phyloP scores from a whole-genome alignment of 2,888 invertebrate species.

The Microdon myrmicae region DNA sequence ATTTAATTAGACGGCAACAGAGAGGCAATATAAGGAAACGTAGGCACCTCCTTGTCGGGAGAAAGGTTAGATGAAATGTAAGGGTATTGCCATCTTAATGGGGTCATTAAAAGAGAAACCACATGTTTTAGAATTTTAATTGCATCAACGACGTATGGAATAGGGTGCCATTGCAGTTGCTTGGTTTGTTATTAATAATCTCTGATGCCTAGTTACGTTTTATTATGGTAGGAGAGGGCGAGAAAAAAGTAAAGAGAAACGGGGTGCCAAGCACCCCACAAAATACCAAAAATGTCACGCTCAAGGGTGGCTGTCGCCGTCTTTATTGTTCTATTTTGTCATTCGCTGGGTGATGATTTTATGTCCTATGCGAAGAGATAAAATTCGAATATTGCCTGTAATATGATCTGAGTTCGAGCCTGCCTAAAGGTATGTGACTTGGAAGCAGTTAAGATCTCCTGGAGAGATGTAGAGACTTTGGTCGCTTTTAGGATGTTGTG shows the following conservation, averaged over 20 bases:
- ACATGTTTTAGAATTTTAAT: constrained; percentile 32
- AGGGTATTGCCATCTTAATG: constrained; percentile 30
- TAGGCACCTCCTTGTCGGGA: background rate
- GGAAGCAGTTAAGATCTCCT: constrained; percentile 2
- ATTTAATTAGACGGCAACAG: constrained; percentile 23
- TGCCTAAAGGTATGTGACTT: constrained; percentile 12
- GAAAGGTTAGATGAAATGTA: constrained; percentile 20
- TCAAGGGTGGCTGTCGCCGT: constrained; percentile 44
- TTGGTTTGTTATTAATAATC: constrained; percentile 43
- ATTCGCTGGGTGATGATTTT: constrained; percentile 49
- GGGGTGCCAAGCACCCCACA: no score
- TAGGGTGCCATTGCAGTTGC: constrained; percentile 3
- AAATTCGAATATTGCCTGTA: constrained; percentile 33
- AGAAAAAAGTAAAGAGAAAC: no score
- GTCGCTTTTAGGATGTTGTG: no score
- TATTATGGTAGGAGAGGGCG: constrained; percentile 15
- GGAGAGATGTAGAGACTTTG: no score
- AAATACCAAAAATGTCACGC: no score
- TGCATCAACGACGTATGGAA: constrained; percentile 16
- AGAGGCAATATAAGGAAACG: background rate
- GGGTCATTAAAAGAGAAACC: constrained; percentile 41
- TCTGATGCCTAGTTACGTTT: constrained; percentile 6
- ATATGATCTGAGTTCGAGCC: background rate
- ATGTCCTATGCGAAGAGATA: constrained; percentile 24
- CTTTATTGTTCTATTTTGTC: constrained; percentile 42